Base-by-base conservation (phyloP, 2,888 invertebrate species). In the Morpho achilles region DNA sequence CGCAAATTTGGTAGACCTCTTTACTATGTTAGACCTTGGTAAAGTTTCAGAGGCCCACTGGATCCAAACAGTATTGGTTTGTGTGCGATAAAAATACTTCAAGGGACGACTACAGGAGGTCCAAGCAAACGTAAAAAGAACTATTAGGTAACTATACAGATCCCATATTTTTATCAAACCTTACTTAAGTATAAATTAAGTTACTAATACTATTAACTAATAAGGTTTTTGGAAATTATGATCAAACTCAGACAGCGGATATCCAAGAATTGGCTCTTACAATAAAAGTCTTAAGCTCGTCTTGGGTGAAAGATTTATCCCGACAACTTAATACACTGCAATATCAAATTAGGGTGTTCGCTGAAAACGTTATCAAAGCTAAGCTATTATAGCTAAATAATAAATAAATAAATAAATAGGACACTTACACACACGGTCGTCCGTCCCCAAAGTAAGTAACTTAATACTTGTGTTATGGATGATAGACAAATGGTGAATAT, bases 211-310 rank as follows among this genome's bases (percentile, higher is more conserved):
- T 32, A 32, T 5, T 16, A 5, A 32, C 32, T 32, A 32, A 32
- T 32, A 32, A 32, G 3, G 32, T 32, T 32, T 32, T 32, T 32
- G 32, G 42, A 42, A 48, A 54, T 48, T 54, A 54, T 23, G 10
- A 32, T 47, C 10, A 47, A 48, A 48, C 48, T 48, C 23, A 23
- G 41, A 32, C 42, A 7, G 8, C 47, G 42, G 48, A 62, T 60
- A 57, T 62, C 55, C 53, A 51, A 59, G 56, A 60, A 66, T 60
- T 61, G 65, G 64, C 62, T 67, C 63, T 62, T 69, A 85, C 85
- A 89, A 84, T 90, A 90, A 90, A 91, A 91, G 82, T 87, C 84
- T 71, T 89, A 89, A 91, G 89, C 86, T 82, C 77, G 75, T 77
- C 75, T 83, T 80, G 76, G 77, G 69, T 71, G 77, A 75, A 86